Evolutionary conservation across 2,113 vertebrate species (phyloP).

Genomic region (Globicephala melas): DNA sequence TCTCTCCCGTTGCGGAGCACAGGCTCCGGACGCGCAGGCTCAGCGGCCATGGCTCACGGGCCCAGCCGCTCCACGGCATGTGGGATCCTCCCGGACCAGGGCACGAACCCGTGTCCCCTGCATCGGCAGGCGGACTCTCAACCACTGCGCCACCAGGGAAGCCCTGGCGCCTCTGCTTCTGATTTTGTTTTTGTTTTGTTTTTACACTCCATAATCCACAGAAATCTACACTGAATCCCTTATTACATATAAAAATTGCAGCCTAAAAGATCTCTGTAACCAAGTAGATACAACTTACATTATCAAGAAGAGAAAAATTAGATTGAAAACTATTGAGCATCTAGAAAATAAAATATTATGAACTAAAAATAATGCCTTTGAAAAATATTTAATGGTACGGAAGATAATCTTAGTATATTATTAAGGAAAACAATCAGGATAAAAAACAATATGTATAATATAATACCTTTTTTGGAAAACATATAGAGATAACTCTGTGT

Average conservation of each 20-base stretch:
- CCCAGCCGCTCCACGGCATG: too few relatives aligned
- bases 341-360: not conserved
- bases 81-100: fast-evolving
- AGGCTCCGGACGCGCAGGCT: too few relatives aligned
- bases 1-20: too few relatives aligned
- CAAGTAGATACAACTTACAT: not conserved
- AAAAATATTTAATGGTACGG: not conserved
- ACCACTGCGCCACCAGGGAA: too few relatives aligned
- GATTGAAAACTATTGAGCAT: not conserved
- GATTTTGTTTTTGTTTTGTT: not conserved
- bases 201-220: not conserved
- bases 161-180: not conserved
- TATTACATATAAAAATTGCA: not conserved
- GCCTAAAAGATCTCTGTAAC: not conserved
- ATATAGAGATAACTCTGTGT: not conserved
- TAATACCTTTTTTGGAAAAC: not conserved
- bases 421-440: not conserved
- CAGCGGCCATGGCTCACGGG: too few relatives aligned
- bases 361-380: slow-evolving; percentile 1
- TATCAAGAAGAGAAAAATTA: slow-evolving; percentile 21
- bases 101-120: too few relatives aligned
- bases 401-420: not conserved
- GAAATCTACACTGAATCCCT: not conserved
- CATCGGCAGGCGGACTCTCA: too few relatives aligned
- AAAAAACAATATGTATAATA: not conserved